Base-by-base conservation (phyloP, 1,140 invertebrate genomes). In the Drosophila trapezifrons region DNA sequence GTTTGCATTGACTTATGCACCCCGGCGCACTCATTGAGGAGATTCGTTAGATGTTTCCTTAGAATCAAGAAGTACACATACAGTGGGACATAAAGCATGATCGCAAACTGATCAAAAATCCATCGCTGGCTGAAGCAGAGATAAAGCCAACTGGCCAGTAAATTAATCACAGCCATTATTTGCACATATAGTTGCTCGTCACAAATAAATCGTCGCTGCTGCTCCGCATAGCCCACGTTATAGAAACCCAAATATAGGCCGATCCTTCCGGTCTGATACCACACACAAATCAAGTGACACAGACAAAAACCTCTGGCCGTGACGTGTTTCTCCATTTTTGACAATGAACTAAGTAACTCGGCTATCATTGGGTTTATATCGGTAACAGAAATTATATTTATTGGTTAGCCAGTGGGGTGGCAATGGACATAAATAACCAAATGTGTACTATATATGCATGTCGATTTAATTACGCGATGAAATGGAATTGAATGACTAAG, bases 131-230 rank as follows among this genome's bases (percentile, higher is more conserved):
- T 80, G 1, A 73, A 43, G 72, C 77, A 77, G 0, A 76, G 57
- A 57, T 84, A 85, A 1, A 25, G 42, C 32, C 79, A 4, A 2
- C 66, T 52, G 27, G 49, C 18, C 1, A 80, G 1, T 40, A 71
- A 17, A 32, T 84, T 58, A 12, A 40, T 20, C 13, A 77, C 7
- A 0, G 62, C 42, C 62, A 85, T 74, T 2, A 85, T 27, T 10
- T 84, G 81, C 13, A 80, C 80, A 10, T 80, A 84, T 0, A 84
- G 51, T 20, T 80, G 81, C 8, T 84, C 81, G 22, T 85, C 82
- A 43, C 74, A 60, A 7, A 55, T 37, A 1, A 84, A 84, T 0
- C 22, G 35, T 0, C 13, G 4, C 4, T 52, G 20, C 4, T 46
- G n/a, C 27, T 75, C 72, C 3, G 57, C 17, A 17, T 65, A 80